Conservation (phyloP, 2,797 vertebrate genomes). For the Notolabrus celidotus region DNA sequence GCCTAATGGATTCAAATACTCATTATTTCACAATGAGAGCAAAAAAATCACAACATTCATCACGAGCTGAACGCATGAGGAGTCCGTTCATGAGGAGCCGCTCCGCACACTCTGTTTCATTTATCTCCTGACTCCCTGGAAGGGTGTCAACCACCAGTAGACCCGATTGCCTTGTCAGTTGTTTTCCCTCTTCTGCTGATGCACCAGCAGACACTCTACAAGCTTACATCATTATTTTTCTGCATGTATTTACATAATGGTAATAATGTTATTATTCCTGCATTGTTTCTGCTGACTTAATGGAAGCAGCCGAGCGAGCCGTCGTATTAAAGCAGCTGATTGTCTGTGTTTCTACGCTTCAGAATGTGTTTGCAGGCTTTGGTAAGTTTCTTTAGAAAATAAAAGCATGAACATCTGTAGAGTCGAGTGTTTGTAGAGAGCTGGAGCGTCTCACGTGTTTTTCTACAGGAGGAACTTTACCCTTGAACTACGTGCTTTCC, state of each 20-base stretch:
- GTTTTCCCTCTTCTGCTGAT: constrained; percentile 41
- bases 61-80: constrained; percentile 32
- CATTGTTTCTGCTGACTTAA: constrained; percentile 59
- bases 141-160: neutral
- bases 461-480: too few relatives aligned
- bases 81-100: constrained; percentile 28
- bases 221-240: constrained; percentile 43
- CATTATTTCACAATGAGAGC: constrained; percentile 55
- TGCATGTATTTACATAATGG: constrained; percentile 47
- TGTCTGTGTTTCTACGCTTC: constrained; percentile 14
- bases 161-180: constrained; percentile 19
- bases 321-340: constrained; percentile 38
- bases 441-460: too few relatives aligned
- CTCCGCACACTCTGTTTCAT: constrained; percentile 9
- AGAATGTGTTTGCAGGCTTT: constrained; percentile 13
- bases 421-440: constrained; percentile 33
- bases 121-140: constrained; percentile 17
- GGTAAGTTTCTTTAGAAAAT: neutral
- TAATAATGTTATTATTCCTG: constrained; percentile 30
- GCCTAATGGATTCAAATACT: constrained; percentile 61
- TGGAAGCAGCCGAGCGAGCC: constrained; percentile 47
- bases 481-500: too few relatives aligned
- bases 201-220: neutral
- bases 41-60: constrained; percentile 52
- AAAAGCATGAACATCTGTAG: neutral